Evolutionary conservation across 2,888 invertebrate genomes (phyloP).

Genomic region (Ectemnius lituratus): DNA sequence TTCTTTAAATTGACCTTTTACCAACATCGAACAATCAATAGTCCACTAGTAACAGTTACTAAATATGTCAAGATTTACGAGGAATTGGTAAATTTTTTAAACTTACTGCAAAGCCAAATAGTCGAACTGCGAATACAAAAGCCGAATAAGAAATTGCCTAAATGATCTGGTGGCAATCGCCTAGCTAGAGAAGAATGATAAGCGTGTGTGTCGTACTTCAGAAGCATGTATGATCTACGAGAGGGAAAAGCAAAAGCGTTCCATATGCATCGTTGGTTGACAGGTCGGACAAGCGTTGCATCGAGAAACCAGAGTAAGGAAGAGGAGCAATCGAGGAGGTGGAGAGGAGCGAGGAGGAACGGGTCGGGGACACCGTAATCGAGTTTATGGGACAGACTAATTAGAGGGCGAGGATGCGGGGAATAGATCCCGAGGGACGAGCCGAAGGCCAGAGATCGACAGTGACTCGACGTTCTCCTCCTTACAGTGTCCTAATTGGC

Average conservation of each 20-base stretch:
- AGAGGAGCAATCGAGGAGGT: conserved; percentile 10
- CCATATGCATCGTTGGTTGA: conserved; percentile 31
- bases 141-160: neutral
- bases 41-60: no score
- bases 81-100: no score
- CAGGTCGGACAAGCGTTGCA: conserved; percentile 27
- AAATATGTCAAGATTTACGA: no score
- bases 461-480: conserved; percentile 46
- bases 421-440: conserved; percentile 58
- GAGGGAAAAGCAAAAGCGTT: conserved; percentile 19
- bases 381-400: conserved; percentile 70
- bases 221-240: conserved; percentile 24
- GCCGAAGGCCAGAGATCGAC: conserved; percentile 57
- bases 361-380: conserved; percentile 57
- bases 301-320: no score
- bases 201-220: neutral
- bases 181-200: neutral
- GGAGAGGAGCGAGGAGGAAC: conserved; percentile 22
- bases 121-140: no score
- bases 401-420: conserved; percentile 67
- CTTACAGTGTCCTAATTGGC: conserved; percentile 58
- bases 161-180: no score
- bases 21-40: no score
- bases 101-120: no score
- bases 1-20: no score